Base-by-base conservation (phyloP, 2,797 vertebrate genomes). In the Sibirionetta formosa region DNA sequence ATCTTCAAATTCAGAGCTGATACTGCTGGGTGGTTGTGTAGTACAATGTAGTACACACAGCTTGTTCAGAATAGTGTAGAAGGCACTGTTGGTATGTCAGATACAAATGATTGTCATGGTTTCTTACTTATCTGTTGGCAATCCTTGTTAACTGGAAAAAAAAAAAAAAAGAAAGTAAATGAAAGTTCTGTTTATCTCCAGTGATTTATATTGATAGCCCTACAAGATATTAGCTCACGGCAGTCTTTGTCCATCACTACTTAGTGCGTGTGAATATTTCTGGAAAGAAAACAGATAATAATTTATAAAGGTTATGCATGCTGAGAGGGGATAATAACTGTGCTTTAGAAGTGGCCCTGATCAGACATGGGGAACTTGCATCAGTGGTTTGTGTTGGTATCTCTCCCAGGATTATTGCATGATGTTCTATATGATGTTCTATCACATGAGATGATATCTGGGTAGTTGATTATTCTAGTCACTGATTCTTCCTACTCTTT, bases 401-500 rank as follows among this genome's bases (percentile, higher is more conserved):
- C 0, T 13, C 1, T 73, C 5, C n/a, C 65, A 50, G 33, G 33
- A 60, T 80, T 13, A 58, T 29, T 48, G 14, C 5, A 24, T 31
- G 20, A 23, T 92, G 16, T 75, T 66, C 38, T 70, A 23, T 92
- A 27, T 31, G 20, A 23, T 90, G 16, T 75, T 66, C 38, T 70
- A 40, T 42, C 0, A 0, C 6, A 35, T 1, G 17, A 46, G 10
- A 44, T 0, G 0, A 53, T 5, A 42, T 4, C 10, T 22, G 54
- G 14, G 9, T 50, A 40, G 51, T 6, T 66, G 3, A 12, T 40
- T 40, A 40, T 40, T 68, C 54, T 61, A 48, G 54, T 65, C 15
- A 50, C 8, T 42, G 56, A 23, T 63, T 93, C 18, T 11, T 88
- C n/a, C 48, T 56, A 14, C 15, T 31, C 0, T 0, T 3, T 16